Base-by-base conservation (phyloP, 2,113 vertebrate genomes). In the Nothocercus nigrocapillus region DNA sequence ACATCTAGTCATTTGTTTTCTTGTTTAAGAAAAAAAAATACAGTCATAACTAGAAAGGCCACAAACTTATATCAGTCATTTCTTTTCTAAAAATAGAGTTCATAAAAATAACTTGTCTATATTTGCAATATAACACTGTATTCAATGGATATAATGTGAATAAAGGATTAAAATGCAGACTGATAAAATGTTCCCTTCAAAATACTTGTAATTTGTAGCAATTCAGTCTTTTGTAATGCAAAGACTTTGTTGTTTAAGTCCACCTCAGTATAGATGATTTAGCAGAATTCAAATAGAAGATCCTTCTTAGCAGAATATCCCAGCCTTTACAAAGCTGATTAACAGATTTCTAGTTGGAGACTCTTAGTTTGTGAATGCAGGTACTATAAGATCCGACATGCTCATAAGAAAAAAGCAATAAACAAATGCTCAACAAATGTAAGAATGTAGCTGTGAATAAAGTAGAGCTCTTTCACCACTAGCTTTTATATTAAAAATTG, bases 241-340 rank as follows among this genome's bases (percentile, higher is more conserved):
- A 82, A 74, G n/a, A 30, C 30, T 92, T 88, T 79, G 42, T 61
- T 90, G 66, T 85, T 56, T 77, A 91, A 88, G 69, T 93, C 5
- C 17, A 85, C 89, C 89, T 95, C 45, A 40, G 25, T 82, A 85
- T 64, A 84, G 62, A 51, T 87, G 62, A 80, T 79, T 89, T 85
- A 53, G 42, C 70, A 79, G 34, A 69, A 76, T 94, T 87, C 44
- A 80, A 84, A 92, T 67, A 68, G 64, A 17, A 82, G 24, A 40
- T 5, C 13, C 8, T 89, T 92, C 44, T 30, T 11, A 58, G 15
- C 81, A 82, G 79, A 87, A n/a, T 38, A 75, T 18, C 42, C 5
- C 30, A 79, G 5, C 8, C 11, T 94, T 93, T 68, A 34, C 30
- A 38, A 68, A 84, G 54, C 28, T 58, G 58, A 61, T 56, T 68